Base-by-base conservation (phyloP, 2,797 vertebrate genomes). In the Ceryle rudis region DNA sequence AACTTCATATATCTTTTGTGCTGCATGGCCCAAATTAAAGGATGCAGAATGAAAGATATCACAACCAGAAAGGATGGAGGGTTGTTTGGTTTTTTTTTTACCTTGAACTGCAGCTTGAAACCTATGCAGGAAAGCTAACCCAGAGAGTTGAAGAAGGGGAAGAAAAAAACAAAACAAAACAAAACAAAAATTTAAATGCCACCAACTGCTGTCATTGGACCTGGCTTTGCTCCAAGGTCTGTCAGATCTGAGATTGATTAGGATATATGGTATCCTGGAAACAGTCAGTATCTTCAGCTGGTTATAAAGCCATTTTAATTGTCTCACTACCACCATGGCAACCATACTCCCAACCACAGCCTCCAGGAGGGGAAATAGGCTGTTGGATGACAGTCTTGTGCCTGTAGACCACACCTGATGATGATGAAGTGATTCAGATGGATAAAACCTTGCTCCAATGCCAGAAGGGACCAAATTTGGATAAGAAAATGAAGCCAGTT, bases 261-360 rank as follows among this genome's bases (percentile, higher is more conserved):
- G 84, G 81, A 91, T 89, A 71, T 89, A 93, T 74, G 83, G 94
- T 94, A 92, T 93, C 94, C 89, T 93, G 94, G 94, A 97, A 96
- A 97, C 95, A 94, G 89, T 35, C 10, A 0, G 81, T 83, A 93
- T 72, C 52, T 96, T 95, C 87, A 89, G 79, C 75, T 95, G 79
- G 75, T 91, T 93, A 87, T 51, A 94, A 95, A 95, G 71, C 74
- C 71, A 67, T 93, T 94, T 93, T 39, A 89, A 89, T 95, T 91
- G 86, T 94, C 31, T 96, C 4, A 0, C 75, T 75, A 92, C 95
- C 54, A 4, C 94, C 84, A 82, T 93, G 61, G 93, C 92, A 96
- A 97, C 95, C 89, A 87, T 69, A 89, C 26, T 86, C 39, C 60
- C 29, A 65, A 41, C 64, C 33, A 80, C 71, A 75, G 81, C 67